These are phyloP conservation scores for Endomychus coccineus DNA, from an alignment of 2,888 invertebrate genomes.

Conservation along the genomic window DNA sequence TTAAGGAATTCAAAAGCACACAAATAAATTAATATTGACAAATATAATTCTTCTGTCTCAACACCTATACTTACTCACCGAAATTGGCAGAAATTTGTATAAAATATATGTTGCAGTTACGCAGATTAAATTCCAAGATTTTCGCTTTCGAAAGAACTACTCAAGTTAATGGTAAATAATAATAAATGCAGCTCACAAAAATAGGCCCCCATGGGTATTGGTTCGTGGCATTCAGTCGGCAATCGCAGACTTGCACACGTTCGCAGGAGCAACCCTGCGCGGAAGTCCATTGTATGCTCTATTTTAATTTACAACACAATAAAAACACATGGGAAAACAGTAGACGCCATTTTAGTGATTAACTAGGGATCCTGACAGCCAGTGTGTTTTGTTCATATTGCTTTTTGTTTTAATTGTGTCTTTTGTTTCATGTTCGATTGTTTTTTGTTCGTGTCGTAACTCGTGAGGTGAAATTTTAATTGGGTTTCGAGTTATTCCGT, in stretches of 20 bases:
- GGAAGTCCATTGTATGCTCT: conserved; percentile 42
- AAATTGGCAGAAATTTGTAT: no score
- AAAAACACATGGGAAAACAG: conserved; percentile 49
- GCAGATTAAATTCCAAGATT: no score
- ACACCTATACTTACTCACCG: no score
- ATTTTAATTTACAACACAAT: conserved; percentile 48
- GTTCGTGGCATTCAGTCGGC: conserved; percentile 30
- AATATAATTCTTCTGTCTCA: no score
- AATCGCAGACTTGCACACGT: conserved; percentile 41
- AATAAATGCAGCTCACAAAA: conserved; percentile 19
- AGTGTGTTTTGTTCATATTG: conserved; percentile 42
- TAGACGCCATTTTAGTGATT: conserved; percentile 48
- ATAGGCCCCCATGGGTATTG: conserved; percentile 34
- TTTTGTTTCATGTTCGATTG: conserved; percentile 41
- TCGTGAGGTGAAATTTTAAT: conserved; percentile 43
- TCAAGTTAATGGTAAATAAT: conserved; percentile 19
- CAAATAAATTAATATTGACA: no score
- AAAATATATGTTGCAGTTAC: no score
- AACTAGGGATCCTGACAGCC: conserved; percentile 45
- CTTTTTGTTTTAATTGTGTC: conserved; percentile 45
- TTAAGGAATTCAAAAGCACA: no score
- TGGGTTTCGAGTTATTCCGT: conserved; percentile 40
- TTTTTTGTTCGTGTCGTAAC: conserved; percentile 35
- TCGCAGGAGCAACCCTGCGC: conserved; percentile 35
- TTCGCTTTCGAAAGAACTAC: conserved; percentile 17